Evolutionary conservation across 2,797 vertebrate genomes (phyloP).

Genomic region (Takifugu ocellatus): DNA sequence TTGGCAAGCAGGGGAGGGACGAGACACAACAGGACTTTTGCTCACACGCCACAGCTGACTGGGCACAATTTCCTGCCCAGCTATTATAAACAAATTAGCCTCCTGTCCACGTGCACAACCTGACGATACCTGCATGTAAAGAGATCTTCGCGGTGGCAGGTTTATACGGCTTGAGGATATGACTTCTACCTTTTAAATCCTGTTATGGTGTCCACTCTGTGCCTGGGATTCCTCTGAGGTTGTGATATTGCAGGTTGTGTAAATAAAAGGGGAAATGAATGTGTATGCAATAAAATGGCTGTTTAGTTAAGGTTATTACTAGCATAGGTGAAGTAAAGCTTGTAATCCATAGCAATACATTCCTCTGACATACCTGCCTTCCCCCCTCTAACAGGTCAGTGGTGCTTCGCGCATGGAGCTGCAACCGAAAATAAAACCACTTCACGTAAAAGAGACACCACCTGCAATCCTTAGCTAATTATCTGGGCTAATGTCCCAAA

Average conservation of each 20-base stretch:
- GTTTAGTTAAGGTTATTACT: conserved; percentile 39
- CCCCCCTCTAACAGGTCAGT: conserved; percentile 12
- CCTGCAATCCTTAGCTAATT: conserved; percentile 49
- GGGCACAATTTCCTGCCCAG: conserved; percentile 19
- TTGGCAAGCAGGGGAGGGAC: no score
- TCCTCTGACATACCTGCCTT: conserved; percentile 3
- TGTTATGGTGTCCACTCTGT: not conserved
- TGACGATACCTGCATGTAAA: conserved; percentile 23
- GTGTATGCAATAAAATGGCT: conserved; percentile 23
- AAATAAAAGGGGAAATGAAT: conserved; percentile 19
- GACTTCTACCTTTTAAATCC: conserved; percentile 24
- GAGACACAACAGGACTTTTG: no score
- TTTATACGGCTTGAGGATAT: conserved; percentile 11
- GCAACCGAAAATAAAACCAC: conserved; percentile 16
- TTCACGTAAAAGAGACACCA: conserved; percentile 29
- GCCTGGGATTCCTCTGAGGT: conserved; percentile 6
- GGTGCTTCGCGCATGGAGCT: conserved; percentile 20
- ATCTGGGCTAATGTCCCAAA: conserved; percentile 33
- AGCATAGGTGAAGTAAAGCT: conserved; percentile 23
- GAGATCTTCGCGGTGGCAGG: conserved; percentile 12
- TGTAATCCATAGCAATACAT: conserved; percentile 25
- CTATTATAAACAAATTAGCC: conserved; percentile 2
- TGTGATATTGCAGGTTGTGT: conserved; percentile 24
- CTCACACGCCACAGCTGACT: not conserved
- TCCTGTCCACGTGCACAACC: conserved; percentile 34